Evolutionary conservation across 2,113 vertebrate species (phyloP).

Genomic region (Craseonycteris thonglongyai): DNA sequence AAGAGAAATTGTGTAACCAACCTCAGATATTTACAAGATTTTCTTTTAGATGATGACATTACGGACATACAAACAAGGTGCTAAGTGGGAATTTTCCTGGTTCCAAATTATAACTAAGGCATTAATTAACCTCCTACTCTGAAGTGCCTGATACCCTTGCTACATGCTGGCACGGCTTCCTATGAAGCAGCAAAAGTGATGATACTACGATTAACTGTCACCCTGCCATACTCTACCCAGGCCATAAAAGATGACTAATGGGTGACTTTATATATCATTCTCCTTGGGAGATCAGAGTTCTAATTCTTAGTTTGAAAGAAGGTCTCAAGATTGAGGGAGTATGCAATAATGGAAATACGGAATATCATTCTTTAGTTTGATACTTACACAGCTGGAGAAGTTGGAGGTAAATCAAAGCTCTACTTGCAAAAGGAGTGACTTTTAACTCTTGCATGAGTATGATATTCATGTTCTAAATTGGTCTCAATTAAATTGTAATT

Average conservation of each 20-base stretch:
- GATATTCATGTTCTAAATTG: not conserved
- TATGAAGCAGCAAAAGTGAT: not conserved
- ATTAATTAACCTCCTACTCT: not conserved
- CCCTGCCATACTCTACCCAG: not conserved
- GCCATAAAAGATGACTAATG: not conserved
- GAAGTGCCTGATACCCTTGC: not conserved
- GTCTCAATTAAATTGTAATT: not conserved
- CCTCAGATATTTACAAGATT: not conserved
- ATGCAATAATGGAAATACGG: not conserved
- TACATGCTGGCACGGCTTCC: not conserved
- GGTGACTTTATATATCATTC: not conserved
- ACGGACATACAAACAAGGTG: not conserved
- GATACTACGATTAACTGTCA: not conserved
- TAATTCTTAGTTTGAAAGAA: not conserved
- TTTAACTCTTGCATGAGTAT: not conserved
- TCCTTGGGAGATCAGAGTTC: not conserved
- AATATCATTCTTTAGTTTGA: not conserved
- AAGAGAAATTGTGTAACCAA: not conserved
- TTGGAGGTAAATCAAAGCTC: not conserved
- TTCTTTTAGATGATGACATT: not conserved
- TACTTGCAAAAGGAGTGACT: not conserved
- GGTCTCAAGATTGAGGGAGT: not conserved
- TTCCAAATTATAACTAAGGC: not conserved
- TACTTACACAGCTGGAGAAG: not conserved
- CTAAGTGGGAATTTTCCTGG: not conserved